Conservation (phyloP, 1,140 invertebrate genomes). For the Bombus picipes region DNA sequence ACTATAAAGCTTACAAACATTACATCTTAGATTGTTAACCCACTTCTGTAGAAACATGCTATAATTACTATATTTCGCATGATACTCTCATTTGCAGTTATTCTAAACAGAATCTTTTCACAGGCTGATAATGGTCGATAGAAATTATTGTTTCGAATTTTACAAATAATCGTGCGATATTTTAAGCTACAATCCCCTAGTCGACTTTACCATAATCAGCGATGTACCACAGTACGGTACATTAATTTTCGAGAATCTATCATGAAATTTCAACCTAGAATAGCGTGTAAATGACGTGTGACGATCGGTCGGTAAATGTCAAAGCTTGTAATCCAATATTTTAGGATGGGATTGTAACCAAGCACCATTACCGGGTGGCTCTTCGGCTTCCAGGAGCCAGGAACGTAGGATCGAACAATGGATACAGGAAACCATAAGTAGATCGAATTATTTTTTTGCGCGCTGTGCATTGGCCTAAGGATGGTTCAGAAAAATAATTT, state of each 20-base stretch:
- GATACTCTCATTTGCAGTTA: not conserved
- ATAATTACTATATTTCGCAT: no score
- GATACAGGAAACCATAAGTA: conserved; percentile 59
- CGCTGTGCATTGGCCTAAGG: conserved; percentile 36
- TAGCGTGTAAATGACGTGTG: not conserved
- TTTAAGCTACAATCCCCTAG: not conserved
- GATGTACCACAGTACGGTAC: not conserved
- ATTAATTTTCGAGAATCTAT: not conserved
- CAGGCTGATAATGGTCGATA: no score
- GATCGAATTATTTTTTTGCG: conserved; percentile 56
- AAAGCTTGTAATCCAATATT: conserved; percentile 68
- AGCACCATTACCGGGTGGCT: conserved; percentile 49
- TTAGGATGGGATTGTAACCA: conserved; percentile 59
- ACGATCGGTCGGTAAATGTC: conserved; percentile 47
- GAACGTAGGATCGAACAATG: conserved; percentile 58
- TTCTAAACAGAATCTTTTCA: not conserved
- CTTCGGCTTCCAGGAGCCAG: conserved; percentile 31
- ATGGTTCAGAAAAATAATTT: not conserved
- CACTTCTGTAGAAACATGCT: no score
- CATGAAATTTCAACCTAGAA: conserved; percentile 13
- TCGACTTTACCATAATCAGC: not conserved
- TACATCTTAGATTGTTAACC: no score
- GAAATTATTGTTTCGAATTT: not conserved
- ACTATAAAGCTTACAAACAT: no score
- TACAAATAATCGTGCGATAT: not conserved